A percentile compares a stretch with the other conserved stretches of the same genome.
phyloP scores from a whole-genome alignment of 1,140 invertebrate genomes.

The Caerostris extrusa region DNA sequence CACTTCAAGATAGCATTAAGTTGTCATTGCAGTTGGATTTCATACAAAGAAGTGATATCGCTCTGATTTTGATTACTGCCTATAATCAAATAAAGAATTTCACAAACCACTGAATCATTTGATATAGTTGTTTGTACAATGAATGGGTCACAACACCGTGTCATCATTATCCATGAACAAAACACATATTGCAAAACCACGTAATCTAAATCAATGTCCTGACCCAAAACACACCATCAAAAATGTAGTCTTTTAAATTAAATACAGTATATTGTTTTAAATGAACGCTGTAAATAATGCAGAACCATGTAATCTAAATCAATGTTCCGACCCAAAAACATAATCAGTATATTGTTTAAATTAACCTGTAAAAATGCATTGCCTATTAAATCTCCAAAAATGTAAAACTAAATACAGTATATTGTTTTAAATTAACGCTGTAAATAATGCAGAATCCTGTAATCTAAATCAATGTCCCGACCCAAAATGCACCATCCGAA shows the following conservation, averaged over 20 bases:
- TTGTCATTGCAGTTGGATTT: background rate
- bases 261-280: too few relatives aligned
- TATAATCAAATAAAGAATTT: background rate
- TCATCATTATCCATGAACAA: background rate
- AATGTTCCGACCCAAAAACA: background rate
- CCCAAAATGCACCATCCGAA: background rate
- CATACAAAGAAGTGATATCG: background rate
- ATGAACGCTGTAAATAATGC: background rate
- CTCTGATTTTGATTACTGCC: constrained; percentile 8
- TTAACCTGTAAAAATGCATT: too few relatives aligned
- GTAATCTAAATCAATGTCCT: background rate
- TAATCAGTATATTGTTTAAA: too few relatives aligned
- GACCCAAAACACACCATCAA: background rate
- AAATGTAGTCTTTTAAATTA: too few relatives aligned
- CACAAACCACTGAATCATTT: background rate
- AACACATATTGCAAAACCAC: background rate
- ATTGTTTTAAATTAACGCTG: too few relatives aligned
- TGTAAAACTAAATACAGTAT: too few relatives aligned
- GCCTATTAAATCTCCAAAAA: too few relatives aligned
- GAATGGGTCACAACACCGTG: background rate
- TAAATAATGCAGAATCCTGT: background rate
- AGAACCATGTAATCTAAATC: background rate
- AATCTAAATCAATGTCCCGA: background rate
- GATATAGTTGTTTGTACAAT: background rate
- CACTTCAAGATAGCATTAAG: constrained; percentile 25